phyloP scores from a whole-genome alignment of 2,888 invertebrate genomes.

The Hypsopygia costalis region DNA sequence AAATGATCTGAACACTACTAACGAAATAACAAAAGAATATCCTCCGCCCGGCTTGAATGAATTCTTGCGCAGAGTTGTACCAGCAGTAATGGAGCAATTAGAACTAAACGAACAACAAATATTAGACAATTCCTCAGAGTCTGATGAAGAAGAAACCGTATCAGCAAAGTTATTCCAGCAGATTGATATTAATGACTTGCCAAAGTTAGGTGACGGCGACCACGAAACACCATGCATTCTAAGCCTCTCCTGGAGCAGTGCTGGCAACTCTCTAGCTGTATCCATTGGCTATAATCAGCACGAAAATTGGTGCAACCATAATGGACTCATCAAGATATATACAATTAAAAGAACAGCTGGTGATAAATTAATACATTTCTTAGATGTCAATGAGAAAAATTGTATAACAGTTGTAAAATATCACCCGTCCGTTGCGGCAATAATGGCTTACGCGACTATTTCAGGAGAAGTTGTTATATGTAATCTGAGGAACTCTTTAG shows the following conservation, averaged over 20 bases:
- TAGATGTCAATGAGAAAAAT: conserved; percentile 57
- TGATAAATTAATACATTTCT: conserved; percentile 52
- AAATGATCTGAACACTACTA: conserved; percentile 29
- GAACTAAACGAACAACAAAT: conserved; percentile 45
- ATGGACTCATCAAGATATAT: conserved; percentile 55
- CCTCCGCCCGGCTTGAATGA: conserved; percentile 55
- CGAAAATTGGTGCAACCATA: conserved; percentile 59
- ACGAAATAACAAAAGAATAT: conserved; percentile 43
- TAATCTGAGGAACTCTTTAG: conserved; percentile 37
- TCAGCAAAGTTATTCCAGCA: conserved; percentile 42
- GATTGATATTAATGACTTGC: conserved; percentile 11
- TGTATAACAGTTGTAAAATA: conserved; percentile 56
- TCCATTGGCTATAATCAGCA: conserved; percentile 55
- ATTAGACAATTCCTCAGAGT: conserved; percentile 51
- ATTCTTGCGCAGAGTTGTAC: conserved; percentile 59
- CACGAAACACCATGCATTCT: conserved; percentile 40
- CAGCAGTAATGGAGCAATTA: conserved; percentile 57
- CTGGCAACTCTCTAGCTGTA: conserved; percentile 56
- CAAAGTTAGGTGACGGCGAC: conserved; percentile 46
- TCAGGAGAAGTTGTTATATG: conserved; percentile 62
- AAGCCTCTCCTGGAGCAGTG: conserved; percentile 54
- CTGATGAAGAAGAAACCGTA: conserved; percentile 56
- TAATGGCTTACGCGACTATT: conserved; percentile 59
- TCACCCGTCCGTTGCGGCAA: conserved; percentile 47
- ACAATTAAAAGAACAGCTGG: conserved; percentile 64